Percentiles rank a stretch among this genome's conserved stretches.
Conservation (phyloP, 2,113 vertebrate species). For the Podarcis raffonei region DNA sequence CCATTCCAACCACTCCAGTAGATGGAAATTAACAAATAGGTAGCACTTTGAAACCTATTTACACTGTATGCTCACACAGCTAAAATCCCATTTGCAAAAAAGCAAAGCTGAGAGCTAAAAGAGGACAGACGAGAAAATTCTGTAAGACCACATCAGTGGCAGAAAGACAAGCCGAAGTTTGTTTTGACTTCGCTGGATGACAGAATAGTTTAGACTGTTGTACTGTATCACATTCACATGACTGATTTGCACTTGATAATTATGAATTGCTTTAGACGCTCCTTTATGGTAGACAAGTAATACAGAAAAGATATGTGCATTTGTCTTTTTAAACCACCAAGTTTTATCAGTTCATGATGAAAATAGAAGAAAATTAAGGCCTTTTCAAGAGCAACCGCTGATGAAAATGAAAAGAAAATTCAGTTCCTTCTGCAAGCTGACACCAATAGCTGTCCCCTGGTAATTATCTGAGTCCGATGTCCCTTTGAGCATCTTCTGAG, state of each 20-base stretch:
- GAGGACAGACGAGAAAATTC: neutral
- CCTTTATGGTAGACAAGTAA: neutral
- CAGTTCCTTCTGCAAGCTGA: neutral
- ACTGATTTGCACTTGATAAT: neutral
- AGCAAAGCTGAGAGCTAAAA: neutral
- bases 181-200: neutral
- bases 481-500: too few relatives aligned
- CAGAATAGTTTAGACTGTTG: neutral
- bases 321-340: neutral
- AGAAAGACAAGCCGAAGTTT: neutral
- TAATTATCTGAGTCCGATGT: too few relatives aligned
- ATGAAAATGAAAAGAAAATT: neutral
- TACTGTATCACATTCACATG: neutral
- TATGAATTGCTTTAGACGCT: neutral
- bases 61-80: neutral
- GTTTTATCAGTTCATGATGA: neutral
- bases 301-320: neutral
- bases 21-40: neutral
- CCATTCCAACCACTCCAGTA: slow-evolving; percentile 6
- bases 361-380: neutral
- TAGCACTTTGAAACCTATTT: slow-evolving; percentile 24
- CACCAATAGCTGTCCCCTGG: neutral
- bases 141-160: neutral
- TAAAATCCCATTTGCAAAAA: slow-evolving; percentile 3
- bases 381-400: neutral